Conservation (phyloP, 2,113 vertebrate genomes). For the Salvelinus alpinus region DNA sequence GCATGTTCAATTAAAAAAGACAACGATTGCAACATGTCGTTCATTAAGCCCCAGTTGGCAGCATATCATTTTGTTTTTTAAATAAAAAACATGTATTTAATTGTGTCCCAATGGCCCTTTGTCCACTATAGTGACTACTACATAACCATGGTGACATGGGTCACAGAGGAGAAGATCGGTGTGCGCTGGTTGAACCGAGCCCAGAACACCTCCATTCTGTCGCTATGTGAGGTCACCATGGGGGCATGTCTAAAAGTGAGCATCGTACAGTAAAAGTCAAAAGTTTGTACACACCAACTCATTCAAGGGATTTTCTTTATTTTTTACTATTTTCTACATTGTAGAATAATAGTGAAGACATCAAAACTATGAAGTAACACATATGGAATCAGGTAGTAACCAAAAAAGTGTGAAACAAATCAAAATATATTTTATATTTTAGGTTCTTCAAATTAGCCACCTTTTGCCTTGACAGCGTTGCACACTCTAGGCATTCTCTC, state of each 20-base stretch:
- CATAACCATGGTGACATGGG: constrained; percentile 74
- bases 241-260: constrained; percentile 63
- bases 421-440: too few species aligned
- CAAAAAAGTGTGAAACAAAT: too few species aligned
- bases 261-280: not conserved
- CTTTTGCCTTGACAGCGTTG: too few species aligned
- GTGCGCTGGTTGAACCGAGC: constrained; percentile 75
- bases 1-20: not conserved
- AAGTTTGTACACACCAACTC: too few species aligned
- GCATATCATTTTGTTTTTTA: not conserved
- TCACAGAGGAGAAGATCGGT: constrained; percentile 48
- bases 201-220: constrained; percentile 72
- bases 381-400: too few species aligned
- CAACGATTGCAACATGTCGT: not conserved
- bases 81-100: not conserved
- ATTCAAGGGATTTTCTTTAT: too few species aligned
- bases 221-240: constrained; percentile 56
- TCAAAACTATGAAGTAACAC: too few species aligned
- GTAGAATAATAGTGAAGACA: too few species aligned
- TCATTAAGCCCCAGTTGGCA: not conserved
- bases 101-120: not conserved
- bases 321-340: too few species aligned
- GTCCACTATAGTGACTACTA: constrained; percentile 61
- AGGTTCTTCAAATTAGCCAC: too few species aligned
- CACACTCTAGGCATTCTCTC: too few species aligned